Conservation (phyloP, 2,113 vertebrate genomes). For the Buteo buteo region DNA sequence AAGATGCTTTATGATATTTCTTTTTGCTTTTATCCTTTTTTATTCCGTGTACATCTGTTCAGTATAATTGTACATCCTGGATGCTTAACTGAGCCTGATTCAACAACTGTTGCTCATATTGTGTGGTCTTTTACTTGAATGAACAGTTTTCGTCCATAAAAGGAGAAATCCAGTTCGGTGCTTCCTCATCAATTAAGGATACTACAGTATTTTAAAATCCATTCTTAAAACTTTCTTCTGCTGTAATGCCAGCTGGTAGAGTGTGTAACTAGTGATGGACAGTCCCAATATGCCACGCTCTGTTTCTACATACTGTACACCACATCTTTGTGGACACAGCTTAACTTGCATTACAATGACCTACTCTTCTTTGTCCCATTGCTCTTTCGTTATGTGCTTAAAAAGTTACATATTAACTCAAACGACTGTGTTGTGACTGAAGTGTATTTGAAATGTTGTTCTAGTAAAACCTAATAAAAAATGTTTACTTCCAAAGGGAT, state of each 20-base stretch:
- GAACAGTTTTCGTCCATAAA: background rate
- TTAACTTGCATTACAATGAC: background rate
- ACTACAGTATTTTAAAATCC: background rate
- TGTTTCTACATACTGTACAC: background rate
- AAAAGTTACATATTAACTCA: background rate
- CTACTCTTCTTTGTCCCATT: background rate
- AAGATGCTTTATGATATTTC: background rate
- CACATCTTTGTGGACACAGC: background rate
- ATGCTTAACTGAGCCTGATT: background rate
- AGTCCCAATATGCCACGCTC: background rate
- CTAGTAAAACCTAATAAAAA: background rate
- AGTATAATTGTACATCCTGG: background rate
- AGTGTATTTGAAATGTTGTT: background rate
- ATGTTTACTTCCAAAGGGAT: background rate
- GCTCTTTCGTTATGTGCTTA: background rate
- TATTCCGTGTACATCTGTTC: background rate
- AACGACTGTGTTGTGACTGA: background rate
- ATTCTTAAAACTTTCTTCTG: background rate
- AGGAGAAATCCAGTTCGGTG: background rate
- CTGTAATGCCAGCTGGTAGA: background rate
- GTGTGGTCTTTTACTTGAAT: background rate
- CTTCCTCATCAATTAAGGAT: background rate
- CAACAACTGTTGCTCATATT: background rate
- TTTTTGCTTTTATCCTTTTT: background rate
- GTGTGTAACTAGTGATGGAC: background rate